These are phyloP conservation scores for Pristis pectinata DNA, from an alignment of 2,797 vertebrate species.

Conservation along the genomic window DNA sequence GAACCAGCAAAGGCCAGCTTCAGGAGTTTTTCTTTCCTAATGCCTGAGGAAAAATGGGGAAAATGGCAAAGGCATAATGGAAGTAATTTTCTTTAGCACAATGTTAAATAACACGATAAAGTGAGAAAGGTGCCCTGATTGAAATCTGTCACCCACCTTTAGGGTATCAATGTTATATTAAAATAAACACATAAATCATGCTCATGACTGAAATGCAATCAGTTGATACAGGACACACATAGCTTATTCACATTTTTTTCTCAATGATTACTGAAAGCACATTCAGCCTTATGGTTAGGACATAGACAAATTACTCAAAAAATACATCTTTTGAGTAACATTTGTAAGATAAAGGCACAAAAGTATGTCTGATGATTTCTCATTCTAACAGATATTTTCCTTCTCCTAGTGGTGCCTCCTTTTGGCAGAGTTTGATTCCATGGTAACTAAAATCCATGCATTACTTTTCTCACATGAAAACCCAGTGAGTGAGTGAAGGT, in stretches of 20 bases:
- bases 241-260: too few relatives aligned
- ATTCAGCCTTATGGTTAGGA: neutral
- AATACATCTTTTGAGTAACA: neutral
- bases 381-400: neutral
- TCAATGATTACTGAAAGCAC: neutral
- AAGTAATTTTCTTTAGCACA: neutral
- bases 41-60: neutral
- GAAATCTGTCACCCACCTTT: neutral
- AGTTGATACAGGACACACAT: neutral
- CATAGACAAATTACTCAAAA: neutral
- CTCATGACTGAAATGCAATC: neutral
- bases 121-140: neutral
- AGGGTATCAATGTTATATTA: neutral
- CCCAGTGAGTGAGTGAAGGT: neutral
- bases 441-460: neutral
- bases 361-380: neutral
- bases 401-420: too few relatives aligned
- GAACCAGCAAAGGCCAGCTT: neutral
- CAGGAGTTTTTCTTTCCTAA: neutral
- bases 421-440: neutral
- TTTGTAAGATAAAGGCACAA: neutral
- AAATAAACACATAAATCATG: neutral
- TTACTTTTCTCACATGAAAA: neutral
- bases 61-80: neutral
- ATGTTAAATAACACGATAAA: constrained; percentile 7